A percentile compares a stretch with the other conserved stretches of the same genome.
Conservation (phyloP, 2,113 vertebrate species). For the Raphicerus campestris region DNA sequence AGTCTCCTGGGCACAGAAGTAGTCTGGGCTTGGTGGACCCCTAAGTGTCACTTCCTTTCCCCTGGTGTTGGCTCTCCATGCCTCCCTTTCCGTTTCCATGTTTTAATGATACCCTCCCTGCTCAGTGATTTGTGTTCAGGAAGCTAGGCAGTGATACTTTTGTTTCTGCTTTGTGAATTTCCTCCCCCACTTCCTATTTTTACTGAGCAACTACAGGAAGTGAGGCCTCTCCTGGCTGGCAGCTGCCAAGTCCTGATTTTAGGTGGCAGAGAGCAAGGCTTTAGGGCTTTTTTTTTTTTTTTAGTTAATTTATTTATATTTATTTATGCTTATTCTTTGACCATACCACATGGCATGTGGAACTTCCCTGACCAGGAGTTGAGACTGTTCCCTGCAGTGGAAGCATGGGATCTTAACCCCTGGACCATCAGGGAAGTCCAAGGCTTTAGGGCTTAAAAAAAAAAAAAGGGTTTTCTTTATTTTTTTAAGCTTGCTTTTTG, state of each 20-base stretch:
- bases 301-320: not conserved
- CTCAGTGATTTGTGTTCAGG: constrained; percentile 67
- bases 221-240: constrained; percentile 44
- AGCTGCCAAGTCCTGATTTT: constrained; percentile 53
- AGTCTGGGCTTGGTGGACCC: not conserved
- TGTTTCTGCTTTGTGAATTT: constrained; percentile 71
- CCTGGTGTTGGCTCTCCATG: constrained; percentile 24
- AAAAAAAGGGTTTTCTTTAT: not conserved
- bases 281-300: not conserved
- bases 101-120: constrained; percentile 51
- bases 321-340: not conserved
- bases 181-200: constrained; percentile 71
- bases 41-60: constrained; percentile 46
- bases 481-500: not conserved
- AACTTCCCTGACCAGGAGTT: not conserved
- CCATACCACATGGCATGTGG: not conserved
- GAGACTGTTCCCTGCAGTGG: not conserved
- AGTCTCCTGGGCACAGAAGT: not conserved
- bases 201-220: constrained; percentile 59
- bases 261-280: constrained; percentile 26
- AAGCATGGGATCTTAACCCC: not conserved
- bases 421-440: not conserved
- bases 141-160: constrained; percentile 66
- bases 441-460: not conserved
- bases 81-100: constrained; percentile 50